Conservation (phyloP, 2,888 invertebrate genomes). For the Folsomia manolachei region DNA sequence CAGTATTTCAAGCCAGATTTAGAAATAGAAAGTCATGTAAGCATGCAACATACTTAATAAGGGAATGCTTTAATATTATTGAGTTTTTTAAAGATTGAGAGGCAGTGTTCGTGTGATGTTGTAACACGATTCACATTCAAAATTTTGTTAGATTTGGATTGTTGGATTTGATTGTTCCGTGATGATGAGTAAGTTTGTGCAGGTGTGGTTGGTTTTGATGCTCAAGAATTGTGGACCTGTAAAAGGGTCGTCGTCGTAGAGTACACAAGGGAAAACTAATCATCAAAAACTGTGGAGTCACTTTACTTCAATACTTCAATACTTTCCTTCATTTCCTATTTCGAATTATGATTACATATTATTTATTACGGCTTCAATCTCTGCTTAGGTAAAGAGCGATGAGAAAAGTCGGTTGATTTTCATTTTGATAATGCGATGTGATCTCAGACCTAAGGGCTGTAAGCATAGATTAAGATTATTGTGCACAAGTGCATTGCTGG, state of each 20-base stretch:
- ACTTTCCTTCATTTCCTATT: background rate
- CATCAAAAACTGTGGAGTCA: slow-evolving; percentile 22
- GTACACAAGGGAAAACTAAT: slow-evolving; percentile 13
- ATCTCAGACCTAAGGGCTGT: no score
- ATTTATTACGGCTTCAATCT: background rate
- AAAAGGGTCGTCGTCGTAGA: background rate
- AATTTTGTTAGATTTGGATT: background rate
- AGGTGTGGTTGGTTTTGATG: slow-evolving; percentile 17
- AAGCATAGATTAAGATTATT: no score
- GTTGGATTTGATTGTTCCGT: background rate
- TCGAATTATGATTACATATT: slow-evolving; percentile 12
- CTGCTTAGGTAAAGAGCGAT: no score
- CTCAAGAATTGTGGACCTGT: no score
- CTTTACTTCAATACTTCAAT: slow-evolving; percentile 4
- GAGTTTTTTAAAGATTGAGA: background rate
- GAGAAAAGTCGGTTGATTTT: background rate
- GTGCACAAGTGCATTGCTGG: background rate
- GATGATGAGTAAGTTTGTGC: slow-evolving; percentile 9
- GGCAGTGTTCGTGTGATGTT: background rate
- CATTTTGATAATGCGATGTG: background rate
- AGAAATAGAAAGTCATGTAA: slow-evolving; percentile 1
- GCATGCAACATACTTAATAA: background rate
- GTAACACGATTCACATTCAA: slow-evolving; percentile 4
- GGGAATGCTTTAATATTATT: no score
- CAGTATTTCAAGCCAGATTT: background rate